These are phyloP conservation scores for Nasonovia ribisnigri DNA, from an alignment of 2,888 invertebrate genomes.

Conservation along the genomic window DNA sequence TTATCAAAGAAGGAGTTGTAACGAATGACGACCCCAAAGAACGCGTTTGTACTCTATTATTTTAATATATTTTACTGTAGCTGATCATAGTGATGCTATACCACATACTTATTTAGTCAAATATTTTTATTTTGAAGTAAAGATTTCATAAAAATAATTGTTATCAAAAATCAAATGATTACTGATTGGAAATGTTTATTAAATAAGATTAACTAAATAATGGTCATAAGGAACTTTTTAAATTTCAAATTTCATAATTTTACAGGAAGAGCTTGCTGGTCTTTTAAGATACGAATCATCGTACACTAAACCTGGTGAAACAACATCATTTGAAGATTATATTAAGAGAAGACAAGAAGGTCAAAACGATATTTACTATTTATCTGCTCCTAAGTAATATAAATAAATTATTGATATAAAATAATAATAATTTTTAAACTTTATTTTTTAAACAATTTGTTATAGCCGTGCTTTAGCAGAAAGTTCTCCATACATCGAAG, in stretches of 20 bases:
- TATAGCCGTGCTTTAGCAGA: constrained; percentile 90
- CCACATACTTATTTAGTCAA: neutral
- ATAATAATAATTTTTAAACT: neutral
- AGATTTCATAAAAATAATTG: neutral
- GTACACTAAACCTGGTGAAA: constrained; percentile 77
- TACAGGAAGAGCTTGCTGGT: constrained; percentile 89
- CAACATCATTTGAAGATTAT: constrained; percentile 84
- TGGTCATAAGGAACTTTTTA: neutral
- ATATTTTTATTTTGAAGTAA: neutral
- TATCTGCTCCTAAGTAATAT: constrained; percentile 89
- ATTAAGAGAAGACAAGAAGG: constrained; percentile 81
- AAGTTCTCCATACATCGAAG: constrained; percentile 95
- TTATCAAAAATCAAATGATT: neutral
- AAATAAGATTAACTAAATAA: neutral
- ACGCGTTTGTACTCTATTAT: constrained; percentile 75
- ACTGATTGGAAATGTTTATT: neutral
- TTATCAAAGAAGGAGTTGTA: constrained; percentile 95
- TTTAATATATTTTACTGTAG: neutral
- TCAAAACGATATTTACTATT: constrained; percentile 89
- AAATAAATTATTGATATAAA: neutral
- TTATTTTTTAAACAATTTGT: constrained; percentile 43
- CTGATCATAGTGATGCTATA: neutral
- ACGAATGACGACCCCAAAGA: constrained; percentile 83
- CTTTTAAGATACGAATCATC: constrained; percentile 94
- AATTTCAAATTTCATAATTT: constrained; percentile 54